Conservation (phyloP, 2,113 vertebrate genomes). For the Nothocercus nigrocapillus region DNA sequence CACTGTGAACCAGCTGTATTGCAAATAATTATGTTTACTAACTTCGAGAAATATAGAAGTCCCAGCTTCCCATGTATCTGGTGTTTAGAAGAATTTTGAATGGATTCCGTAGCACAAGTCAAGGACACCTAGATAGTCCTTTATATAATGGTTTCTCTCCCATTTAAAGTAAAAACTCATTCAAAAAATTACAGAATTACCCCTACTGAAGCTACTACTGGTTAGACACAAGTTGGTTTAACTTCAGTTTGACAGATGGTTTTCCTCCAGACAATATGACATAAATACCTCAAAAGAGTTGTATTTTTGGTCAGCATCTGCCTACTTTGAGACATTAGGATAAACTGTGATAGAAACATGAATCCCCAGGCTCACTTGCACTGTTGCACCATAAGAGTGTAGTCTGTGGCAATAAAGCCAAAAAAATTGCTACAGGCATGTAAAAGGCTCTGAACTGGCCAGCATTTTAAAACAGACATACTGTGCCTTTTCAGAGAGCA, state of each 20-base stretch:
- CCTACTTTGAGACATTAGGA: not conserved
- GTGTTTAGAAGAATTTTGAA: not conserved
- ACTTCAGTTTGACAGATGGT: not conserved
- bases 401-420: not conserved
- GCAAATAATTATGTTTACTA: not conserved
- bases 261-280: not conserved
- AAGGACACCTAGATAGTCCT: not conserved
- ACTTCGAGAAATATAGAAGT: not conserved
- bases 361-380: not conserved
- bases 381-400: not conserved
- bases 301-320: not conserved
- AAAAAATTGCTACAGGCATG: not conserved
- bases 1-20: not conserved
- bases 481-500: not conserved
- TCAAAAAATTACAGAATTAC: not conserved
- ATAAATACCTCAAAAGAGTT: not conserved
- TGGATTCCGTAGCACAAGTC: accelerated
- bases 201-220: not conserved
- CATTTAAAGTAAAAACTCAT: not conserved
- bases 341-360: not conserved
- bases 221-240: not conserved
- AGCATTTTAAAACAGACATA: not conserved
- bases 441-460: not conserved
- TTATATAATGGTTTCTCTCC: not conserved
- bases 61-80: not conserved